phyloP scores from a whole-genome alignment of 2,888 invertebrate species.

The Troglohyphantes excavatus region DNA sequence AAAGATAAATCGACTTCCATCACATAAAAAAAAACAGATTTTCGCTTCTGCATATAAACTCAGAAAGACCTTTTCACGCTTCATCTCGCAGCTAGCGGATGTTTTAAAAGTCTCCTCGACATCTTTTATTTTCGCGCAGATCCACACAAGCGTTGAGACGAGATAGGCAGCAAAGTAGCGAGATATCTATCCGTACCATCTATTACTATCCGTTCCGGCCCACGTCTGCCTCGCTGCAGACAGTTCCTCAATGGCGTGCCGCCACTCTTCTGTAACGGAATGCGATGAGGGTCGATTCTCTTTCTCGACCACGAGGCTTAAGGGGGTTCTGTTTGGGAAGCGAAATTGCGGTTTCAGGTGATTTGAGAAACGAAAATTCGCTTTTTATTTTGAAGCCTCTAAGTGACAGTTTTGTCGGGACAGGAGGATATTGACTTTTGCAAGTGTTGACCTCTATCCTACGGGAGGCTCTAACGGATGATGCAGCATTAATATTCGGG shows the following conservation, averaged over 20 bases:
- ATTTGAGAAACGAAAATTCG: slow-evolving; percentile 24
- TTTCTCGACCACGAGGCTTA: background rate
- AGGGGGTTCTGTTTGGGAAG: slow-evolving; percentile 2
- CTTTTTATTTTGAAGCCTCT: slow-evolving; percentile 5
- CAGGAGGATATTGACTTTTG: background rate
- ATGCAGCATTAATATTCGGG: no score
- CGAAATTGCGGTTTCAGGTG: slow-evolving; percentile 12
- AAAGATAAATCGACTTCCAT: no score
- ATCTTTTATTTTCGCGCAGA: slow-evolving; percentile 32
- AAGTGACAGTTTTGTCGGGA: slow-evolving; percentile 15
- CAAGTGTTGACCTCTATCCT: background rate
- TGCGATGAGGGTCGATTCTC: slow-evolving; percentile 35
- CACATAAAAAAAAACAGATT: no score
- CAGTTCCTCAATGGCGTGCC: slow-evolving; percentile 55
- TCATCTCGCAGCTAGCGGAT: slow-evolving; percentile 60
- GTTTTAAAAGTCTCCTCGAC: slow-evolving; percentile 29
- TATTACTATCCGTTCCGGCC: slow-evolving; percentile 20
- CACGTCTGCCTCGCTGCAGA: background rate
- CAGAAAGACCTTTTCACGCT: slow-evolving; percentile 57
- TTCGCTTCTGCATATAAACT: no score
- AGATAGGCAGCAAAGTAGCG: slow-evolving; percentile 16
- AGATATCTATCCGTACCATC: slow-evolving; percentile 58
- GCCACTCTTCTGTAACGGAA: slow-evolving; percentile 74
- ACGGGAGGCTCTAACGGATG: no score
- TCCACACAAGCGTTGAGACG: slow-evolving; percentile 42